Conservation (phyloP, 2,888 invertebrate species). For the Drosophila subsilvestris region DNA sequence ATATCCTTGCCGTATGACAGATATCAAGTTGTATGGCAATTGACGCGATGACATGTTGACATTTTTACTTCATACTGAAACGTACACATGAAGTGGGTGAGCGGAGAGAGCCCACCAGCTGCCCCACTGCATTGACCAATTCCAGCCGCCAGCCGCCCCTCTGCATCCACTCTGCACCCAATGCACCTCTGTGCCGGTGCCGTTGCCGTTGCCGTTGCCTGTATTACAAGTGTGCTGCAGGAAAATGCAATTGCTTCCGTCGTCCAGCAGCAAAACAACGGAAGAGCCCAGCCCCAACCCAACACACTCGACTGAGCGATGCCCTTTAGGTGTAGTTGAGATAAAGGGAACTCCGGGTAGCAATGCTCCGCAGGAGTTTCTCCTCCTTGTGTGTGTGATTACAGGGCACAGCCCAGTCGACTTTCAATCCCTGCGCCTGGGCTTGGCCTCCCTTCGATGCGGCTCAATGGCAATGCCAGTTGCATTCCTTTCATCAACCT, state of each 20-base stretch:
- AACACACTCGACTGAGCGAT: neutral
- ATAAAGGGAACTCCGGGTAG: too few species aligned
- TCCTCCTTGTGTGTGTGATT: too few species aligned
- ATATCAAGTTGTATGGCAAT: conserved; percentile 64
- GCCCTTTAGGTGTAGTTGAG: too few species aligned
- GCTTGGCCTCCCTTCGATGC: neutral
- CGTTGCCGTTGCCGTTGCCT: neutral
- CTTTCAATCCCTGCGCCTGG: neutral
- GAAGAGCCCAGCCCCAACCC: neutral
- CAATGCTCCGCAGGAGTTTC: too few species aligned
- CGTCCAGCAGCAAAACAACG: neutral
- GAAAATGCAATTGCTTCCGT: neutral
- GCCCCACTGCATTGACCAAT: neutral
- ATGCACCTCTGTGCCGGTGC: neutral
- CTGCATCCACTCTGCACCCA: too few species aligned
- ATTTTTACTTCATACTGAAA: conserved; percentile 36
- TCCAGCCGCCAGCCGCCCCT: too few species aligned
- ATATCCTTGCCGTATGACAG: conserved; percentile 62
- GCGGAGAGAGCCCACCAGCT: neutral
- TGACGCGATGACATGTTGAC: conserved; percentile 50
- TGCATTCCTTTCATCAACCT: neutral
- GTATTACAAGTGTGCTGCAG: neutral
- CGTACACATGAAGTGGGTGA: neutral
- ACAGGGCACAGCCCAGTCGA: neutral
- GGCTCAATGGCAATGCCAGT: neutral